A percentile compares a stretch with the other conserved stretches of the same genome.
phyloP scores from a whole-genome alignment of 2,113 vertebrate species.

The Phasianus colchicus region DNA sequence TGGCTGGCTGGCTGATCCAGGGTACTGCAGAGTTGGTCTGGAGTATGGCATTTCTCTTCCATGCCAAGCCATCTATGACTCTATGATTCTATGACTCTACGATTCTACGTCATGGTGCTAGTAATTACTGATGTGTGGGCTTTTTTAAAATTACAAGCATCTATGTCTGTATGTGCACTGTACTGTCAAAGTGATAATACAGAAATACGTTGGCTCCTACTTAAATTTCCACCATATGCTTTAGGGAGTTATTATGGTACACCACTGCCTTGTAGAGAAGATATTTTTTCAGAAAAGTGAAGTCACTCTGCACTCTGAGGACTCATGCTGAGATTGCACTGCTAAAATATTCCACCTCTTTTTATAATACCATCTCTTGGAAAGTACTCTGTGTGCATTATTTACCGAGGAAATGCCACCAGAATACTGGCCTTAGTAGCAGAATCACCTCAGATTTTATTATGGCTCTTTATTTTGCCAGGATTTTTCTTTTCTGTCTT shows the following conservation, averaged over 20 bases:
- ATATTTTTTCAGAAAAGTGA: neutral
- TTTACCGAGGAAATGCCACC: neutral
- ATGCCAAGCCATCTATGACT: neutral
- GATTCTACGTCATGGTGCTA: neutral
- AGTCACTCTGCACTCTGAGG: neutral
- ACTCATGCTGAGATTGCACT: neutral
- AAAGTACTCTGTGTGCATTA: neutral
- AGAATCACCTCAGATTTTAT: neutral
- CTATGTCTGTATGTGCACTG: neutral
- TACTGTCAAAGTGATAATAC: neutral
- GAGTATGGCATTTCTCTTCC: neutral
- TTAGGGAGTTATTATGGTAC: neutral
- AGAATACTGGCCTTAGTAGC: neutral
- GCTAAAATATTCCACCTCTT: neutral
- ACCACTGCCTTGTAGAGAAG: neutral
- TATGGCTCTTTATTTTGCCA: neutral
- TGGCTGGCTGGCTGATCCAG: neutral
- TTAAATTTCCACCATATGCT: neutral
- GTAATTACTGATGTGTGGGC: neutral
- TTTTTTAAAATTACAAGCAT: neutral
- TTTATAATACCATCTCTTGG: neutral
- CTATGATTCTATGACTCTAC: neutral
- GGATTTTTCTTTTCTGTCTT: conserved; percentile 12
- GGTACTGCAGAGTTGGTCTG: neutral
- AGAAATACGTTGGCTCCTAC: neutral